Conservation (phyloP, 2,797 vertebrate genomes). For the Limnodromus scolopaceus region DNA sequence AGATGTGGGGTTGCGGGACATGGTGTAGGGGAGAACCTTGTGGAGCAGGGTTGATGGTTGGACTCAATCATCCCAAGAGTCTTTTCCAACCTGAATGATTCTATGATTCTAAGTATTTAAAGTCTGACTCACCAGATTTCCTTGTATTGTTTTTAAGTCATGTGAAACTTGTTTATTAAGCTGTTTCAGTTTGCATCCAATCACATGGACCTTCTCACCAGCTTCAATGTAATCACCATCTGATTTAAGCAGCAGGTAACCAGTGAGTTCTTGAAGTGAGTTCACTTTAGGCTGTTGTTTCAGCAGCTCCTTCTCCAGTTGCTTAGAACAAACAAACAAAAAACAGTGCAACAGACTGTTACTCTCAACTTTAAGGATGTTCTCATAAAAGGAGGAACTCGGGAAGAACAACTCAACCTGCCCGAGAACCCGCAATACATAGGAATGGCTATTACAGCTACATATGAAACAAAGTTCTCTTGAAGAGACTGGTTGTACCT, state of each 20-base stretch:
- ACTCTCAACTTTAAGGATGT: background rate
- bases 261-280: conserved; percentile 84
- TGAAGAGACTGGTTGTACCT: background rate
- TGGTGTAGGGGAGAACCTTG: no score
- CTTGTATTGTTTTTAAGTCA: conserved; percentile 76
- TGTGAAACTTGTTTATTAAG: conserved; percentile 81
- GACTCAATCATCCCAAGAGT: no score
- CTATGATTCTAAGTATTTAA: background rate
- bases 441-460: background rate
- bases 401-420: conserved; percentile 7
- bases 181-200: conserved; percentile 85
- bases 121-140: conserved; percentile 79
- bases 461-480: background rate
- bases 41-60: no score
- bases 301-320: conserved; percentile 84
- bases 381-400: background rate
- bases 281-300: conserved; percentile 78
- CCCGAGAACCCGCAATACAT: background rate
- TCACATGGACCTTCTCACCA: conserved; percentile 89
- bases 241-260: conserved; percentile 83
- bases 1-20: no score
- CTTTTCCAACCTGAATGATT: no score
- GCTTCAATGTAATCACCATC: conserved; percentile 83
- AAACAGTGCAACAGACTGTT: background rate
- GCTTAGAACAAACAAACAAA: conserved; percentile 73